phyloP scores from a whole-genome alignment of 1,140 invertebrate genomes.

The Hylyphantes graminicola region DNA sequence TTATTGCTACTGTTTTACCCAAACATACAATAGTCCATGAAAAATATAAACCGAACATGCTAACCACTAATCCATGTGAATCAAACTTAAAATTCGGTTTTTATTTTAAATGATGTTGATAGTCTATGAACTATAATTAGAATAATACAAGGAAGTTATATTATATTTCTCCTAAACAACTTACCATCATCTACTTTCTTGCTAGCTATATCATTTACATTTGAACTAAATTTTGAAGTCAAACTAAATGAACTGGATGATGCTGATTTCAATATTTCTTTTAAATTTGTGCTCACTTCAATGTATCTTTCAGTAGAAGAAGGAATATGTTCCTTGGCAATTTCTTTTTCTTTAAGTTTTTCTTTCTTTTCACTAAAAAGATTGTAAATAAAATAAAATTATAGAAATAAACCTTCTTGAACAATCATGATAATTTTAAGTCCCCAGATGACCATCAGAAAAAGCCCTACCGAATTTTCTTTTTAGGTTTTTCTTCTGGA shows the following conservation, averaged over 20 bases:
- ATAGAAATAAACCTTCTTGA: neutral
- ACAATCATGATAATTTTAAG: constrained; percentile 1
- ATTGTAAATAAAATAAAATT: neutral
- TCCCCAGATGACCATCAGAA: neutral
- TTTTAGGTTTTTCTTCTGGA: neutral
- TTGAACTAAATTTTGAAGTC: constrained; percentile 14
- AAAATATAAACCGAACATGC: no score
- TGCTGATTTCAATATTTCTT: constrained; percentile 30
- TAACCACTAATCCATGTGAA: no score
- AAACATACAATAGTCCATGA: no score
- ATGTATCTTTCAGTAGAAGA: constrained; percentile 32
- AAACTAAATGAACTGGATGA: neutral
- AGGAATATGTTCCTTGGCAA: constrained; percentile 1
- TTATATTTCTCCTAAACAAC: neutral
- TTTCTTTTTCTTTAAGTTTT: constrained; percentile 1
- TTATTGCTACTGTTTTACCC: no score
- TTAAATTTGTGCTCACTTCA: constrained; percentile 43
- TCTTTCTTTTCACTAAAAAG: constrained; percentile 24
- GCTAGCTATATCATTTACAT: neutral
- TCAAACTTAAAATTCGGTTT: no score
- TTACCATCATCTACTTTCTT: neutral
- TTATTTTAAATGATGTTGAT: no score
- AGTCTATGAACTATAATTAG: no score
- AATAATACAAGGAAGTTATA: no score
- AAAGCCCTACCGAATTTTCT: constrained; percentile 1